phyloP scores from a whole-genome alignment of 2,113 vertebrate species.

The Amphiprion percula region DNA sequence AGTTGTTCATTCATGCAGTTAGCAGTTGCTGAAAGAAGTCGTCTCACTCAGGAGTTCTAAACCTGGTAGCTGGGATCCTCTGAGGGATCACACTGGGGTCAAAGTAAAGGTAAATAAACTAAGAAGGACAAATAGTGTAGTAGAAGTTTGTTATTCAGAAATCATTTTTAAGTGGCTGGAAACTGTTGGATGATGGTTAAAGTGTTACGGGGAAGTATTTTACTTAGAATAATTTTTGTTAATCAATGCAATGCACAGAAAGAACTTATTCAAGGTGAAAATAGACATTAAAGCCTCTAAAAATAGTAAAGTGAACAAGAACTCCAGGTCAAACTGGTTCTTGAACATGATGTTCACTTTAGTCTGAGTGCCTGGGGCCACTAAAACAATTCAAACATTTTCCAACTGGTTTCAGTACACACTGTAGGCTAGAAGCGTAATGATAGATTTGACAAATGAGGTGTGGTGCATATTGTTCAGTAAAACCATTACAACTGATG shows the following conservation, averaged over 20 bases:
- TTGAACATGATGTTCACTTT: neutral
- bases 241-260: too few species aligned
- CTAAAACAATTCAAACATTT: neutral
- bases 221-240: too few species aligned
- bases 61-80: constrained; percentile 25
- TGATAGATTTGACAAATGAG: constrained; percentile 19
- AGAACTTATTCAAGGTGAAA: neutral
- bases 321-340: neutral
- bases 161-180: neutral
- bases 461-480: constrained; percentile 41
- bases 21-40: constrained; percentile 62
- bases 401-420: neutral
- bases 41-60: constrained; percentile 41
- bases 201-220: too few species aligned
- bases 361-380: neutral
- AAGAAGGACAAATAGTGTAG: neutral
- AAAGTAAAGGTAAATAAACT: constrained; percentile 12
- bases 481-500: constrained; percentile 62
- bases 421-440: neutral
- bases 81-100: constrained; percentile 9
- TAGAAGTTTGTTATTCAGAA: neutral
- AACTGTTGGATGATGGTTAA: neutral
- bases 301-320: neutral
- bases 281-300: neutral
- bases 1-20: constrained; percentile 60